phyloP scores from a whole-genome alignment of 2,797 vertebrate genomes.

The Cossypha niveicapilla region DNA sequence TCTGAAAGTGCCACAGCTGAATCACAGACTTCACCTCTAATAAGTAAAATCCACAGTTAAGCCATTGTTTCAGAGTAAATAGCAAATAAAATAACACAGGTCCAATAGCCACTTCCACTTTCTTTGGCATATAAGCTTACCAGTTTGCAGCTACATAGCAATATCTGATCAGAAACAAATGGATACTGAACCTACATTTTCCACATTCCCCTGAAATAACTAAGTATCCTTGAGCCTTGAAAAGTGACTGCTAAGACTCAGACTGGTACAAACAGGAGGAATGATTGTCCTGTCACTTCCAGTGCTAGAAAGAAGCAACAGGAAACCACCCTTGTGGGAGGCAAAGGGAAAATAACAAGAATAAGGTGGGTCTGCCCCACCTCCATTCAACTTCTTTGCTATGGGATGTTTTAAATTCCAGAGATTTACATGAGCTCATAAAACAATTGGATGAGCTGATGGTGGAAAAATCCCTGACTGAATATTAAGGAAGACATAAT shows the following conservation, averaged over 20 bases:
- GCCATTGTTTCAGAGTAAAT: not conserved
- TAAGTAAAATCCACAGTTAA: not conserved
- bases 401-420: not conserved
- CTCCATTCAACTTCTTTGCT: not conserved
- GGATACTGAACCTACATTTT: not conserved
- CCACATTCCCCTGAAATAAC: not conserved
- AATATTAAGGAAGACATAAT: not conserved
- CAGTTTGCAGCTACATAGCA: not conserved
- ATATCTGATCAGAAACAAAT: not conserved
- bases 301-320: not conserved
- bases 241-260: not conserved
- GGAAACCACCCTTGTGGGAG: not conserved
- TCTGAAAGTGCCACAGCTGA: rapidly evolving
- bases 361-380: not conserved
- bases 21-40: not conserved
- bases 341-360: not conserved
- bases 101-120: not conserved
- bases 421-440: not conserved
- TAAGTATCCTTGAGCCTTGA: not conserved
- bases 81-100: not conserved
- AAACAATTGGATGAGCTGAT: not conserved
- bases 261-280: not conserved
- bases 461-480: not conserved
- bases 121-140: not conserved
- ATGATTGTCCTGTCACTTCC: not conserved